Base-by-base conservation (phyloP, 2,113 vertebrate species). In the Atherinomorus stipes region DNA sequence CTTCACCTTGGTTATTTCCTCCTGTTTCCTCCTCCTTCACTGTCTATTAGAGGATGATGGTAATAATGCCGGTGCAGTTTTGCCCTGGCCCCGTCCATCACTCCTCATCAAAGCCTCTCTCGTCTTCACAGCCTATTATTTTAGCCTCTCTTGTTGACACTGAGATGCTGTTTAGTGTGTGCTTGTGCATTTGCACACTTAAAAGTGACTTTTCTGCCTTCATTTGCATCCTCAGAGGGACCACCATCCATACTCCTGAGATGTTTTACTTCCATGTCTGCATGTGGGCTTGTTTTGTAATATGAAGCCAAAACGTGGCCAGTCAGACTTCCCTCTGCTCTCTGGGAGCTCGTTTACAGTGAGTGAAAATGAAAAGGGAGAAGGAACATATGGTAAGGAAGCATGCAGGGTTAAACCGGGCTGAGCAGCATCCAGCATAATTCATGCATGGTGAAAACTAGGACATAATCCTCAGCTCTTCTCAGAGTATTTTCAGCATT, bases 101-200 rank as follows among this genome's bases (percentile, higher is more conserved):
- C 71, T 79, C 66, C 81, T 86, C 88, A 88, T 91, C 81, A 88
- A 89, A 88, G 89, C 71, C 34, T 71, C n/a, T n/a, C 81, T 87
- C 85, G 82, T 89, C 71, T 87, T 80, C 77, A 76, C 64, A 87
- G 58, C 87, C 68, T 78, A 70, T 83, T 86, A 80, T 81, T 75
- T 68, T 12, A 69, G 21, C 64, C 64, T 53, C 66, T 73, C 60
- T 69, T 87, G 83, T 85, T 88, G 86, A 90, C 83, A 71, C 77
- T 65, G 81, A 50, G 70, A 68, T 75, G 69, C 51, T 77, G 64
- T 78, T 78, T 47, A 19, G 31, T 65, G 62, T 76, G 64, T 61
- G 75, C 45, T 54, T 23, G 0, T 22, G 42, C 26, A n/a, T 62
- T 37, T 61, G 47, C 23, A n/a, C 49, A 58, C 82, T 81, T 73